Evolutionary conservation across 2,113 vertebrate genomes (phyloP).

Genomic region (Chamaetylas fuelleborni): DNA sequence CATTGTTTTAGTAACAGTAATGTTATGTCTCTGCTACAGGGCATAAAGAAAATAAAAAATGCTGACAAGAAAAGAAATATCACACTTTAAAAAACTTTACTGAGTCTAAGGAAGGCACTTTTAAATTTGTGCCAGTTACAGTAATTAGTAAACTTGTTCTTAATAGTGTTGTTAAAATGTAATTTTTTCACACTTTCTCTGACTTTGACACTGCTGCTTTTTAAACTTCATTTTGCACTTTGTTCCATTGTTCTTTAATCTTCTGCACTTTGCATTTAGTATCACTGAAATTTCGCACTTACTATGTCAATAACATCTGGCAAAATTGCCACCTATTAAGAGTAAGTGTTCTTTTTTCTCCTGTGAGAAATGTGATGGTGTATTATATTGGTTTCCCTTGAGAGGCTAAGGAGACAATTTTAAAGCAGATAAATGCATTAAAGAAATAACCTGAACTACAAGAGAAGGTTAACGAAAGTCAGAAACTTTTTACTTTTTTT

Average conservation of each 20-base stretch:
- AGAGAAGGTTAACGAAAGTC: slow-evolving; percentile 82
- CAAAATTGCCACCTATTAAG: slow-evolving; percentile 98
- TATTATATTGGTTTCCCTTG: slow-evolving; percentile 86
- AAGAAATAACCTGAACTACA: slow-evolving; percentile 82
- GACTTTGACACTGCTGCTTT: slow-evolving; percentile 82
- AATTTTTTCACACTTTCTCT: slow-evolving; percentile 81
- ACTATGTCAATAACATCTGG: slow-evolving; percentile 99
- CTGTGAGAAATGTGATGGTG: slow-evolving; percentile 84
- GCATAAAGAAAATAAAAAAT: slow-evolving; percentile 43
- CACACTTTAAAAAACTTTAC: slow-evolving; percentile 67
- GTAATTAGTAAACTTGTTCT: slow-evolving; percentile 82
- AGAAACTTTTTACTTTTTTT: slow-evolving; percentile 73
- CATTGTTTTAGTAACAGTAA: slow-evolving; percentile 49
- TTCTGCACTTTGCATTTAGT: slow-evolving; percentile 95
- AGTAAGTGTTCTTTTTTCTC: slow-evolving; percentile 94
- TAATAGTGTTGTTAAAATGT: slow-evolving; percentile 74
- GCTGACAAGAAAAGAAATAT: slow-evolving; percentile 49
- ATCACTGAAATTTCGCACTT: slow-evolving; percentile 93
- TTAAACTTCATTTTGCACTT: slow-evolving; percentile 84
- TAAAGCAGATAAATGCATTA: slow-evolving; percentile 86
- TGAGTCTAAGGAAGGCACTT: slow-evolving; percentile 65
- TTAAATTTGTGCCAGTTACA: slow-evolving; percentile 72
- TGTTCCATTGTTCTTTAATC: slow-evolving; percentile 94
- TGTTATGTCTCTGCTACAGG: slow-evolving; percentile 23
- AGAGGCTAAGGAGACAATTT: slow-evolving; percentile 87